Base-by-base conservation (phyloP, 2,113 vertebrate genomes). In the Zeus faber region DNA sequence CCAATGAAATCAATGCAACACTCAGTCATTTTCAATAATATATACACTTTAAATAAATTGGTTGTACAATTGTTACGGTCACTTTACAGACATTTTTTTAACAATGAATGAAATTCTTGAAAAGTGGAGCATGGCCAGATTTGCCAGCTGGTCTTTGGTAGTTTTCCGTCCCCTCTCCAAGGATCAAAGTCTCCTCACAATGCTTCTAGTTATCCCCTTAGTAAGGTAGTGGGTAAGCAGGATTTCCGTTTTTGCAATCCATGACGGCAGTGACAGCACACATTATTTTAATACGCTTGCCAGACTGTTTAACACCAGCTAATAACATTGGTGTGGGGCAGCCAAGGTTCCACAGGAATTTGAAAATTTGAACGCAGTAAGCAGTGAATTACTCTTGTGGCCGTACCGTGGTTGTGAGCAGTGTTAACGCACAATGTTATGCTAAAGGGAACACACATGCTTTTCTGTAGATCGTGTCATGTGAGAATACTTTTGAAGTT, bases 171-270 rank as follows among this genome's bases (percentile, higher is more conserved):
- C 2, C 22, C 27, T 47, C 44, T 16, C 1, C 10, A 65, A 52
- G 67, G 69, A 73, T 77, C 54, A 67, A 70, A 55, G 44, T 40
- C 62, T 58, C 41, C 9, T 45, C 49, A 41, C 69, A 83, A 85
- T 85, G 67, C 72, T 48, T 54, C 49, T 74, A 51, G 65, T 87
- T 87, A 76, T 89, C 77, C 68, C 62, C 47, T 72, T 62, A 64
- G 66, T 77, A 73, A 83, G 86, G 77, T 81, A 72, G 82, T 79
- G 74, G 78, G 81, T 87, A 87, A 89, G 69, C 75, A 81, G 88
- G 86, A 89, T 87, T 87, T 89, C 86, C 66, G 70, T 74, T 85
- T 86, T 83, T 65, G 72, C 75, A 87, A 85, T 76, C 73, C 63
- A 70, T 54, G 48, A 57, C 40, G 31, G 65, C 71, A 54, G 58